These are phyloP conservation scores for Automeris io DNA, from an alignment of 2,888 invertebrate genomes.

Conservation along the genomic window DNA sequence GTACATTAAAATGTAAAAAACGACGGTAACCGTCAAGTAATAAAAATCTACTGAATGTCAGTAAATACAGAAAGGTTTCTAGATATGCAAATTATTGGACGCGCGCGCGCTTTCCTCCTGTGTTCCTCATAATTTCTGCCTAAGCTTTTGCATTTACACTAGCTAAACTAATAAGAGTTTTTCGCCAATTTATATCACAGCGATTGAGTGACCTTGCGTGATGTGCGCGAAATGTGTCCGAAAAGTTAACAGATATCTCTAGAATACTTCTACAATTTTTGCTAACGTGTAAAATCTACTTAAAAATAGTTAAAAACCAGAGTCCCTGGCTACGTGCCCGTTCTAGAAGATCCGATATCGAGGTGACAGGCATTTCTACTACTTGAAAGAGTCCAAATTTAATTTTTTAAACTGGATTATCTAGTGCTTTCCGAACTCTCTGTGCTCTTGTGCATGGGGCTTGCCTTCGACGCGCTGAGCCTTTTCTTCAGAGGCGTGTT, in stretches of 20 bases:
- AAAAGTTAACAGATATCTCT: background rate
- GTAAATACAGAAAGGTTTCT: no score
- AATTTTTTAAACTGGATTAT: slow-evolving; percentile 39
- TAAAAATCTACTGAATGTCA: no score
- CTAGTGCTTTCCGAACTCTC: slow-evolving; percentile 46
- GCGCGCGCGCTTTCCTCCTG: no score
- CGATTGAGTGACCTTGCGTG: background rate
- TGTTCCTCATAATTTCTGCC: no score
- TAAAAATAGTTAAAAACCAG: slow-evolving; percentile 1
- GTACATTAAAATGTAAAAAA: no score
- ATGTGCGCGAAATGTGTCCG: background rate
- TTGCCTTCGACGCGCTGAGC: slow-evolving; percentile 21
- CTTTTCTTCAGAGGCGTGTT: slow-evolving; percentile 69
- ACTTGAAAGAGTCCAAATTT: slow-evolving; percentile 15
- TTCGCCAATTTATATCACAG: no score
- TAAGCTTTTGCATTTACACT: no score
- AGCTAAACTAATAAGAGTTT: no score
- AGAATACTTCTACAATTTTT: background rate
- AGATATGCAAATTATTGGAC: no score
- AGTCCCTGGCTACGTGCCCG: slow-evolving; percentile 14
- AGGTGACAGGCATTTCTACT: slow-evolving; percentile 17
- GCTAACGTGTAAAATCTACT: slow-evolving; percentile 1
- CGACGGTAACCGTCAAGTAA: no score
- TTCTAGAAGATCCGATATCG: slow-evolving; percentile 24
- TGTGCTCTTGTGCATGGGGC: slow-evolving; percentile 38